phyloP scores from a whole-genome alignment of 2,797 vertebrate species.

The Hemibagrus guttatus region DNA sequence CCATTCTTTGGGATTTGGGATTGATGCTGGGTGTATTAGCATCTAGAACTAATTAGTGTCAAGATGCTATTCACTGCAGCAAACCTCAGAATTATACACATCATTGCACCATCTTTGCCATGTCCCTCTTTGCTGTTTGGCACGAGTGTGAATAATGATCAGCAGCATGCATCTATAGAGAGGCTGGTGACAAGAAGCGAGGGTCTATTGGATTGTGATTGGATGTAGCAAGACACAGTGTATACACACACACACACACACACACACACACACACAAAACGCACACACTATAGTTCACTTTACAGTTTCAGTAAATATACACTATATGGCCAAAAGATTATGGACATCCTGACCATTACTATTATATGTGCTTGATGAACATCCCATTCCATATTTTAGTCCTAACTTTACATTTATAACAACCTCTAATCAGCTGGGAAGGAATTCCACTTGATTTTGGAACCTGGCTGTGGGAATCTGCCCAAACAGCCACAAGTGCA shows the following conservation, averaged over 20 bases:
- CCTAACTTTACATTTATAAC: neutral
- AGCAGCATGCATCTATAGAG: neutral
- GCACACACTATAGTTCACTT: neutral
- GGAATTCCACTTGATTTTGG: neutral
- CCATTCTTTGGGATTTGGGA: conserved; percentile 59
- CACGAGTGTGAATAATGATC: conserved; percentile 6
- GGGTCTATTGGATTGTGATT: neutral
- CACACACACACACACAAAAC: too few relatives aligned
- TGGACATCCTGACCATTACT: neutral
- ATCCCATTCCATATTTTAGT: neutral
- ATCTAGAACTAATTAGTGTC: conserved; percentile 73
- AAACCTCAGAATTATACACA: conserved; percentile 31
- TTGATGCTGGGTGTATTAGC: conserved; percentile 63
- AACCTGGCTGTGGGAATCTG: neutral
- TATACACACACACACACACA: neutral
- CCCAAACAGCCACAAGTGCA: neutral
- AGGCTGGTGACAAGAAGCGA: neutral
- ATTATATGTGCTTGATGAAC: neutral
- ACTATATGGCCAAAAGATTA: too few relatives aligned
- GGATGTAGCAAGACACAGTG: neutral
- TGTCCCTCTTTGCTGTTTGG: conserved; percentile 15
- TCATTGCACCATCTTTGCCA: neutral
- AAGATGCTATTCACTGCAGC: conserved; percentile 65
- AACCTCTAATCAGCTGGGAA: neutral
- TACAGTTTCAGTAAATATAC: neutral